phyloP scores from a whole-genome alignment of 2,113 vertebrate species.

The Amia ocellicauda region DNA sequence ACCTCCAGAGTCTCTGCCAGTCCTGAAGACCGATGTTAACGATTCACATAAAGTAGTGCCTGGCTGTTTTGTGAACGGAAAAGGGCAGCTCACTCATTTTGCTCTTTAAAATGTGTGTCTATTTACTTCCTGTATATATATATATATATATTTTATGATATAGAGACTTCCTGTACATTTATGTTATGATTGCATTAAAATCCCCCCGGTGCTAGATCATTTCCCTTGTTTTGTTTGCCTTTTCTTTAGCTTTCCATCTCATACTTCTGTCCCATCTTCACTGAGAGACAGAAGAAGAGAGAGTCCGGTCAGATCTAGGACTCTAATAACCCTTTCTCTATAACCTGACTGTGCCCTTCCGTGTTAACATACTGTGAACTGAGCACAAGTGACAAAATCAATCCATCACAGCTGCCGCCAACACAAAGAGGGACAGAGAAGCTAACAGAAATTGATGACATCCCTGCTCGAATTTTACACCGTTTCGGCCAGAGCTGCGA shows the following conservation, averaged over 20 bases:
- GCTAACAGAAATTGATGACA: conserved; percentile 99
- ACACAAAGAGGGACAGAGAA: conserved; percentile 94
- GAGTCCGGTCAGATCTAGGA: conserved; percentile 70
- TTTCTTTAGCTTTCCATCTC: conserved; percentile 3
- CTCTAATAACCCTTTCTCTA: conserved; percentile 78
- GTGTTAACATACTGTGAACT: conserved; percentile 99
- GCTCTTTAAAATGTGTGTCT: too few species aligned
- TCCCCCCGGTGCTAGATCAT: conserved; percentile 2
- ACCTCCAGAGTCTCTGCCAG: too few species aligned
- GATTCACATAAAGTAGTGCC: too few species aligned
- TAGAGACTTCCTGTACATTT: neutral
- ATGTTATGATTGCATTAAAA: neutral
- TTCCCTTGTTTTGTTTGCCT: neutral
- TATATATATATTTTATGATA: too few species aligned
- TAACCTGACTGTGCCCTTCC: conserved; percentile 93
- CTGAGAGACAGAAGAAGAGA: conserved; percentile 50
- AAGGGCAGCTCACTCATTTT: too few species aligned
- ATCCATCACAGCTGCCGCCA: conserved; percentile 85
- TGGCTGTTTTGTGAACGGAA: too few species aligned
- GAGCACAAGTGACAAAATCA: conserved; percentile 98
- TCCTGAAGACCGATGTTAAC: too few species aligned
- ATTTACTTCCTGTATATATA: neutral
- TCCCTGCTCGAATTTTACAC: conserved; percentile 94
- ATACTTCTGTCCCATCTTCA: conserved; percentile 20
- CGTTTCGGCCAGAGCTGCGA: conserved; percentile 87